phyloP scores from a whole-genome alignment of 2,797 vertebrate species.

The Arctocebus calabarensis region DNA sequence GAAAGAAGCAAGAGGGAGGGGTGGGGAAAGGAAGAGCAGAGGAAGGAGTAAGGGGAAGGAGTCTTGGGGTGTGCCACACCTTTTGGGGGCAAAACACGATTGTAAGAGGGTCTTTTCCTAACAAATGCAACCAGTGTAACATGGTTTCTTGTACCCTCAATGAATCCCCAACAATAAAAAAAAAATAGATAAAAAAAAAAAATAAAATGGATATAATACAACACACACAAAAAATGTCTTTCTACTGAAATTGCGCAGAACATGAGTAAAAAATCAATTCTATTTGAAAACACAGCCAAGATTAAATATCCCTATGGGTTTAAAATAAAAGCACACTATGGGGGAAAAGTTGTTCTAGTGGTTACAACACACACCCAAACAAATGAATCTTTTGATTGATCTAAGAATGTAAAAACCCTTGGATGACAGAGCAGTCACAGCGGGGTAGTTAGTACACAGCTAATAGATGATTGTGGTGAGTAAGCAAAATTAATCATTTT shows the following conservation, averaged over 20 bases:
- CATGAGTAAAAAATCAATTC: constrained; percentile 33
- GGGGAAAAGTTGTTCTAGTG: neutral
- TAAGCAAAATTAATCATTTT: neutral
- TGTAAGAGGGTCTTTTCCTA: no score
- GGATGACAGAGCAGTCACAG: neutral
- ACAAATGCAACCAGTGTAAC: no score
- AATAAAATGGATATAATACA: no score
- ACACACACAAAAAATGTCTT: neutral
- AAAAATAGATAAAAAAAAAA: no score
- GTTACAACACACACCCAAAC: neutral
- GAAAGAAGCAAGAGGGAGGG: no score
- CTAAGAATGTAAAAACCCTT: neutral
- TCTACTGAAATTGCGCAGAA: neutral
- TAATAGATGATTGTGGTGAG: neutral
- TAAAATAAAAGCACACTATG: constrained; percentile 4
- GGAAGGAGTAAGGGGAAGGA: no score
- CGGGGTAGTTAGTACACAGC: neutral
- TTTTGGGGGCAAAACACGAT: no score
- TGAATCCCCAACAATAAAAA: no score
- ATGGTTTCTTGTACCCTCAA: no score
- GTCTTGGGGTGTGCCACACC: no score
- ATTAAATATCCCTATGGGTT: neutral
- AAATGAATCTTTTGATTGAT: neutral
- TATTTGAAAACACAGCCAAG: constrained; percentile 42
- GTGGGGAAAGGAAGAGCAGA: no score